phyloP scores from a whole-genome alignment of 2,888 invertebrate species.

The Salpingus planirostris region DNA sequence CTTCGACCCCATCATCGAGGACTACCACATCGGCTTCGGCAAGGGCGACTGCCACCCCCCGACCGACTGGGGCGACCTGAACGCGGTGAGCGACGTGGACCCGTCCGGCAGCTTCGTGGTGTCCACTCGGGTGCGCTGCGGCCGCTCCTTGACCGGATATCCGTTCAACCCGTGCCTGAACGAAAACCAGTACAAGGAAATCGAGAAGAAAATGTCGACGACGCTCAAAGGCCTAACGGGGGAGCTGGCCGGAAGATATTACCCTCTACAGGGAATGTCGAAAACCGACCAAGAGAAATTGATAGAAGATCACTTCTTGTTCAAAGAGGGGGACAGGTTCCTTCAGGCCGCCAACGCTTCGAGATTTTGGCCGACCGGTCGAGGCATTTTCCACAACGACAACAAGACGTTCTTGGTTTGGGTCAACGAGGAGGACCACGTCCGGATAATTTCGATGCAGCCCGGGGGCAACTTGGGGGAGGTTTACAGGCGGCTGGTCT shows the following conservation, averaged over 20 bases:
- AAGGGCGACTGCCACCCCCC: slow-evolving; percentile 50
- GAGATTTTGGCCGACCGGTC: slow-evolving; percentile 87
- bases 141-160: slow-evolving; percentile 51
- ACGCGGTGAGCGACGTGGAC: slow-evolving; percentile 49
- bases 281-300: slow-evolving; percentile 88
- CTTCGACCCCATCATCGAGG: slow-evolving; percentile 60
- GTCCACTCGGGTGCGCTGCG: slow-evolving; percentile 59
- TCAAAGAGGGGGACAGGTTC: slow-evolving; percentile 90
- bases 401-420: slow-evolving; percentile 93
- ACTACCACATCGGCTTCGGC: slow-evolving; percentile 56
- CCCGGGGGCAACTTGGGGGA: slow-evolving; percentile 83
- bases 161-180: slow-evolving; percentile 62
- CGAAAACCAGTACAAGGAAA: slow-evolving; percentile 52
- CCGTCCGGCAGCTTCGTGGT: slow-evolving; percentile 45
- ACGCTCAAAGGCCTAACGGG: slow-evolving; percentile 37
- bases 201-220: slow-evolving; percentile 46
- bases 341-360: slow-evolving; percentile 85
- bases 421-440: slow-evolving; percentile 97
- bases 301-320: slow-evolving; percentile 94
- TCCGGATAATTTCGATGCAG: slow-evolving; percentile 96
- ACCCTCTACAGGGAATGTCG: slow-evolving; percentile 86
- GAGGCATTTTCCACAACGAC: slow-evolving; percentile 94
- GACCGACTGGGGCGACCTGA: slow-evolving; percentile 52
- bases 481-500: slow-evolving; percentile 50
- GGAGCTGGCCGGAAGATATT: slow-evolving; percentile 87